Evolutionary conservation across 2,113 vertebrate species (phyloP).

Genomic region (Origma solitaria): DNA sequence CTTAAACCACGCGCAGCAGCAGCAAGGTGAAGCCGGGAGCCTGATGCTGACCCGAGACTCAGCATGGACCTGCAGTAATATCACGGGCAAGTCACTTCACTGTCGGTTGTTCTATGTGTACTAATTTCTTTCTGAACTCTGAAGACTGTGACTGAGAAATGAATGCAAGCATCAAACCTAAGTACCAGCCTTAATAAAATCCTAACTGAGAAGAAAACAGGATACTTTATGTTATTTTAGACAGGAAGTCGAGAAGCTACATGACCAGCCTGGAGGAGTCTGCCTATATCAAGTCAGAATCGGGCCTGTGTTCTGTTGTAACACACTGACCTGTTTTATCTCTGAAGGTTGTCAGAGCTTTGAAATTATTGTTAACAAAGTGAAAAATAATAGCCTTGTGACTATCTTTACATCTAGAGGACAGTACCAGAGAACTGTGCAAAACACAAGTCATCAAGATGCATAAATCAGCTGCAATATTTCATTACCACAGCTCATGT

Average conservation of each 20-base stretch:
- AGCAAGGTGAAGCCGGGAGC: not conserved
- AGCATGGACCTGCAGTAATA: not conserved
- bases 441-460: not conserved
- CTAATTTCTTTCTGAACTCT: not conserved
- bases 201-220: not conserved
- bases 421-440: not conserved
- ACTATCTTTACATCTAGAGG: not conserved
- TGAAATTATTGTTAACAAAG: not conserved
- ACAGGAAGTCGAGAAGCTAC: not conserved
- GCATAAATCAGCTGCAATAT: not conserved
- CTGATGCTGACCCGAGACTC: not conserved
- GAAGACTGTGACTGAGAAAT: not conserved
- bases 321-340: not conserved
- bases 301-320: not conserved
- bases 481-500: not conserved
- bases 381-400: not conserved
- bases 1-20: not conserved
- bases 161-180: not conserved
- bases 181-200: not conserved
- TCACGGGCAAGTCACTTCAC: not conserved
- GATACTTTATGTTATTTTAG: not conserved
- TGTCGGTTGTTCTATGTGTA: not conserved
- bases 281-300: not conserved
- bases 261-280: not conserved
- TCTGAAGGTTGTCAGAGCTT: not conserved